Evolutionary conservation across 2,797 vertebrate species (phyloP).

Genomic region (Spondyliosoma cantharus): DNA sequence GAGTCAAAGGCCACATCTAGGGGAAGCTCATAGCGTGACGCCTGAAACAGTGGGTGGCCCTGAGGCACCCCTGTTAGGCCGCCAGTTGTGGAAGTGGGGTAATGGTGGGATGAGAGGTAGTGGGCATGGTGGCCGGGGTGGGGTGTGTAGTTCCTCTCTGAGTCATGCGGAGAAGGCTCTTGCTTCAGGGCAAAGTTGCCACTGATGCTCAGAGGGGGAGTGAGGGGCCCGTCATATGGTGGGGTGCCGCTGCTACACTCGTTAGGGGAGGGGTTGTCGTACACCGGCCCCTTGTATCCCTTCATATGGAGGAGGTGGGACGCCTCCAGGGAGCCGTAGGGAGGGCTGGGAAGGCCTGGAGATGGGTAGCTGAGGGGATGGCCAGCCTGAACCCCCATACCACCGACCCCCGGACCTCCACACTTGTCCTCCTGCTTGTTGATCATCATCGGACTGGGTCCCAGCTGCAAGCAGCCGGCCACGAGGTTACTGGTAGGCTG

Average conservation of each 20-base stretch:
- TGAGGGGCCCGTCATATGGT: conserved; percentile 93
- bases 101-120: conserved; percentile 87
- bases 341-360: conserved; percentile 94
- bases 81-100: conserved; percentile 70
- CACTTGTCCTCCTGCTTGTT: conserved; percentile 93
- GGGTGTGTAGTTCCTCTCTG: conserved; percentile 87
- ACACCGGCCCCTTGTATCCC: conserved; percentile 89
- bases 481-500: conserved; percentile 98
- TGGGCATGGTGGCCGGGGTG: conserved; percentile 81
- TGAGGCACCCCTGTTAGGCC: conserved; percentile 84
- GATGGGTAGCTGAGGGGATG: conserved; percentile 92
- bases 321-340: conserved; percentile 93
- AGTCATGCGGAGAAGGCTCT: conserved; percentile 89
- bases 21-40: conserved; percentile 90
- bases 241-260: conserved; percentile 87
- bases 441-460: conserved; percentile 84
- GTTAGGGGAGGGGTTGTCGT: conserved; percentile 89
- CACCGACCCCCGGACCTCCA: conserved; percentile 70
- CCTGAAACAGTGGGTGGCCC: conserved; percentile 88
- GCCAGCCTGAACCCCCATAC: conserved; percentile 69
- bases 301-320: conserved; percentile 93
- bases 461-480: conserved; percentile 94
- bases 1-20: conserved; percentile 92
- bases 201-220: conserved; percentile 94
- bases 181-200: conserved; percentile 96